These are phyloP conservation scores for Microhierax caerulescens DNA, from an alignment of 2,797 vertebrate species.

Conservation along the genomic window DNA sequence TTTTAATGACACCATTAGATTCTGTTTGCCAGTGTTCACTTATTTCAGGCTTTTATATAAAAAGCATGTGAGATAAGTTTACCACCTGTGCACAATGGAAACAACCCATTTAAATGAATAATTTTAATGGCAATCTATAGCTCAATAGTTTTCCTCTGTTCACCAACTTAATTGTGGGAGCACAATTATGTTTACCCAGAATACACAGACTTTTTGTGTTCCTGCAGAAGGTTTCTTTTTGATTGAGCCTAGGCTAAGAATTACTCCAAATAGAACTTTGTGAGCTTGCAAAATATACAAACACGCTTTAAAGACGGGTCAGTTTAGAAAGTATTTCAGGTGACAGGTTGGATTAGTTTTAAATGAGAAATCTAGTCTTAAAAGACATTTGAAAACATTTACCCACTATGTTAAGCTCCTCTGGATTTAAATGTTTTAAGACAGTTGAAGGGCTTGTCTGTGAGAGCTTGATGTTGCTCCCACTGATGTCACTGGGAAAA, in stretches of 20 bases:
- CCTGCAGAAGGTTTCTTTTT: not conserved
- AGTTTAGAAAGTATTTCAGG: conserved; percentile 3
- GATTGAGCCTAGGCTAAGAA: not conserved
- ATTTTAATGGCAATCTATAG: conserved; percentile 37
- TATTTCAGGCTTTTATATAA: conserved; percentile 59
- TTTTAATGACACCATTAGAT: conserved; percentile 77
- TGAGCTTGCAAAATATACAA: not conserved
- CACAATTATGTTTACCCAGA: not conserved
- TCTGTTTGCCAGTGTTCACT: conserved; percentile 56
- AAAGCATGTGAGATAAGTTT: conserved; percentile 69
- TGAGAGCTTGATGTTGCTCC: not conserved
- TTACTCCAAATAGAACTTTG: not conserved
- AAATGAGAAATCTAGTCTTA: conserved; percentile 29
- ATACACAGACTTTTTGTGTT: conserved; percentile 18
- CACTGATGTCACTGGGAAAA: not conserved
- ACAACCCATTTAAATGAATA: conserved; percentile 44
- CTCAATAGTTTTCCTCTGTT: conserved; percentile 35
- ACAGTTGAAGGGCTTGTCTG: not conserved
- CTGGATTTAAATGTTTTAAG: conserved; percentile 28
- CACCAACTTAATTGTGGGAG: not conserved
- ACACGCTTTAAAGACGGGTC: not conserved
- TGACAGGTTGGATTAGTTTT: conserved; percentile 24
- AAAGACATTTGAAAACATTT: conserved; percentile 34
- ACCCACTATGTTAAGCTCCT: not conserved
- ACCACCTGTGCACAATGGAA: conserved; percentile 68